Percentiles rank a stretch among this genome's conserved stretches.
Evolutionary conservation across 2,888 invertebrate species (phyloP).

Genomic region (Chesias legatella): DNA sequence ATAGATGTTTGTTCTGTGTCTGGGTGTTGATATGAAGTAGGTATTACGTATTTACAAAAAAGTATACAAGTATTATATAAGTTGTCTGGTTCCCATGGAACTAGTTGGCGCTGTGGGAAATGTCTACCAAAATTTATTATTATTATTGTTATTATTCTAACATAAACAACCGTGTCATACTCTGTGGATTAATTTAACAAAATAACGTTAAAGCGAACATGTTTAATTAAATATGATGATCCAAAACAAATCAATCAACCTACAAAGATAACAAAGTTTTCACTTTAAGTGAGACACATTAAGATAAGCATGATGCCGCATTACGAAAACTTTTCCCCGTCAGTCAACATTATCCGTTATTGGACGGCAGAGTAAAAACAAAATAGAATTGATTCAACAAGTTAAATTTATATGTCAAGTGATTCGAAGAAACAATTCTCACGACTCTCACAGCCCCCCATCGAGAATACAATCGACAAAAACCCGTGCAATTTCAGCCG

Average conservation of each 20-base stretch:
- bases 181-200: too few relatives aligned
- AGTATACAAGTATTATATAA: too few relatives aligned
- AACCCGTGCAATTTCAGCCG: conserved; percentile 43
- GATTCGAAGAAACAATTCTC: conserved; percentile 51
- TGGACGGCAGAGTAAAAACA: conserved; percentile 9
- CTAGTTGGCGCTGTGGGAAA: too few relatives aligned
- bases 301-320: not conserved
- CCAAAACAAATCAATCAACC: conserved; percentile 1
- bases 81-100: too few relatives aligned
- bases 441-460: conserved; percentile 65
- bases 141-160: too few relatives aligned
- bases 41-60: too few relatives aligned
- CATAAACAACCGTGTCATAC: too few relatives aligned
- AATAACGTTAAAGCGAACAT: not conserved
- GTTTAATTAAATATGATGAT: conserved; percentile 6
- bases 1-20: too few relatives aligned
- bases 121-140: too few relatives aligned
- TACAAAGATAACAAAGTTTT: not conserved
- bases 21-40: too few relatives aligned
- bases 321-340: conserved; percentile 1
- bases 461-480: conserved; percentile 49
- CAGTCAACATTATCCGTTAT: conserved; percentile 6
- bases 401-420: conserved; percentile 40
- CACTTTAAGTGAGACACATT: conserved; percentile 1
- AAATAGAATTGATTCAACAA: conserved; percentile 30